Conservation (phyloP, 2,113 vertebrate genomes). For the Eurypyga helias region DNA sequence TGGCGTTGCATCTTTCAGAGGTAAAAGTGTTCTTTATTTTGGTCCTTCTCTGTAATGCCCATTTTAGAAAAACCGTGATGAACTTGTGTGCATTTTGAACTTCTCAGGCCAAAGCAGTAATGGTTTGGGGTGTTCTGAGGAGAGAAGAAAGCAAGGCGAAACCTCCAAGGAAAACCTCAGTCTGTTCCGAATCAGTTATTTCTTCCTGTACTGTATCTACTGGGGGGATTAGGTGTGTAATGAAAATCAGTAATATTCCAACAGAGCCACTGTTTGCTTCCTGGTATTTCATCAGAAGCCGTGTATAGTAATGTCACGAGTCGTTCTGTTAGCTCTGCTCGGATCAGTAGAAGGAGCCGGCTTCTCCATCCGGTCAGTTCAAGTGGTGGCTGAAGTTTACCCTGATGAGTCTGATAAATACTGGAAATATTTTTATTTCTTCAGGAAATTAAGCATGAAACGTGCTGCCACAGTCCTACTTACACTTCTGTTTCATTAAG, state of each 20-base stretch:
- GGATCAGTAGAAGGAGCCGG: neutral
- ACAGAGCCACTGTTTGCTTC: neutral
- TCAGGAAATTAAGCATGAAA: neutral
- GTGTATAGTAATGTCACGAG: neutral
- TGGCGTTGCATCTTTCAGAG: slow-evolving; percentile 94
- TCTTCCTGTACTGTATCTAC: neutral
- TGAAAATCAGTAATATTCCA: neutral
- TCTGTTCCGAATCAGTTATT: neutral
- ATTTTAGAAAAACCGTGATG: neutral
- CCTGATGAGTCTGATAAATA: neutral
- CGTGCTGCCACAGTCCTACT: neutral
- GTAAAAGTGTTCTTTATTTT: slow-evolving; percentile 71
- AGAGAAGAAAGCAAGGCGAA: neutral
- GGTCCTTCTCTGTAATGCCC: neutral
- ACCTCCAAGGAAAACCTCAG: neutral
- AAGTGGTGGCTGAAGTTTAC: neutral
- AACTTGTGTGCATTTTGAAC: neutral
- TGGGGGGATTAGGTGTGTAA: neutral
- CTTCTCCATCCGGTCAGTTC: neutral
- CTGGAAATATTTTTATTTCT: neutral
- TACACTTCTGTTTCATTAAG: neutral
- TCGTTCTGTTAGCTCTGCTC: neutral
- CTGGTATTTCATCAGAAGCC: neutral
- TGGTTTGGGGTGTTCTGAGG: neutral
- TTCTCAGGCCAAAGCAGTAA: neutral